Conservation (phyloP, 2,797 vertebrate genomes). For the Adrianichthys oophorus region DNA sequence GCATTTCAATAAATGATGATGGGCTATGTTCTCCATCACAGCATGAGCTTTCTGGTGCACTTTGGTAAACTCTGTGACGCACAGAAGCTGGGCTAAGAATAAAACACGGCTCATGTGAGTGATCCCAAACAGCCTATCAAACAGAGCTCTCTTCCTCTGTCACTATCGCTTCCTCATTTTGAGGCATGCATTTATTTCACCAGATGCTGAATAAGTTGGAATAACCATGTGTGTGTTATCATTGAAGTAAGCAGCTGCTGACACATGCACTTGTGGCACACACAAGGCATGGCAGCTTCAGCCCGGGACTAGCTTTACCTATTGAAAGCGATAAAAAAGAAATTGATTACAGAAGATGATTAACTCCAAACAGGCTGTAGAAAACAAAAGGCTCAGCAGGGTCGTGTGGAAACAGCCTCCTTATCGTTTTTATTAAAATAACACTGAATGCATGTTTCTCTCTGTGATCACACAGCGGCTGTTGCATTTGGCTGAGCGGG, state of each 20-base stretch:
- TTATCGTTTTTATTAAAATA: constrained; percentile 68
- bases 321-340: constrained; percentile 28
- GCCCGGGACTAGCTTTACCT: constrained; percentile 10
- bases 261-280: constrained; percentile 21
- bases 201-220: constrained; percentile 63
- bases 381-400: constrained; percentile 40
- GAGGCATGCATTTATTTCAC: constrained; percentile 49
- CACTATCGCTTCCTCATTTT: constrained; percentile 75
- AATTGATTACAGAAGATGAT: constrained; percentile 57
- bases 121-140: constrained; percentile 43
- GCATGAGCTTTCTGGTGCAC: constrained; percentile 21
- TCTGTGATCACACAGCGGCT: constrained; percentile 48
- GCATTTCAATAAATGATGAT: background rate
- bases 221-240: constrained; percentile 36
- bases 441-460: constrained; percentile 33
- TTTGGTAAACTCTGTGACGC: constrained; percentile 45
- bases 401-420: constrained; percentile 44
- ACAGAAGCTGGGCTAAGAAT: constrained; percentile 54
- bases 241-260: constrained; percentile 66
- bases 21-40: background rate
- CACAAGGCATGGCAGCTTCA: background rate
- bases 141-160: constrained; percentile 61
- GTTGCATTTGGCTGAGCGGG: constrained; percentile 48
- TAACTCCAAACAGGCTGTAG: constrained; percentile 31
- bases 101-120: constrained; percentile 61